Conservation (phyloP, 2,113 vertebrate species). For the Halichoerus grypus region DNA sequence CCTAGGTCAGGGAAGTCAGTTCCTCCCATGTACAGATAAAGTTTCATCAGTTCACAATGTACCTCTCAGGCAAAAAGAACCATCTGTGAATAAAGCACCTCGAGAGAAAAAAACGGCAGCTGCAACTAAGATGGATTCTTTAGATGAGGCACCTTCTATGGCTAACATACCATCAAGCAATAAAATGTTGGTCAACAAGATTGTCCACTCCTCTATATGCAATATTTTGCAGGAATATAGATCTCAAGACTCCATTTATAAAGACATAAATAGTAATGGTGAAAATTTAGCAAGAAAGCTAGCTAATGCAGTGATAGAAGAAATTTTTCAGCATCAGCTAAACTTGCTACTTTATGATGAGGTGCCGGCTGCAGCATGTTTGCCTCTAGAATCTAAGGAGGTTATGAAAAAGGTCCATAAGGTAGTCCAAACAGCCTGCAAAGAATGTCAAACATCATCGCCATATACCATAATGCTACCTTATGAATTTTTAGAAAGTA, state of each 20-base stretch:
- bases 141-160: not conserved
- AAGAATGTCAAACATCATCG: slow-evolving; percentile 9
- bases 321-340: slow-evolving; percentile 46
- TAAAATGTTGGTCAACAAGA: slow-evolving; percentile 43
- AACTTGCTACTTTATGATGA: not conserved
- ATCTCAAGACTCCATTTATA: slow-evolving; percentile 15
- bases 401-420: slow-evolving; percentile 32
- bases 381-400: slow-evolving; percentile 35
- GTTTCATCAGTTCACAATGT: slow-evolving; percentile 15
- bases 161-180: not conserved
- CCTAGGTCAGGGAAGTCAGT: not conserved
- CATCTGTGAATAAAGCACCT: not conserved
- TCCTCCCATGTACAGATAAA: not conserved
- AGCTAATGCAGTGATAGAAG: slow-evolving; percentile 11
- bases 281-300: slow-evolving; percentile 45
- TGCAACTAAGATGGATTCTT: not conserved
- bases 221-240: slow-evolving; percentile 43
- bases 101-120: not conserved
- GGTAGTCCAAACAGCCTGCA: not conserved
- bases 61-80: slow-evolving; percentile 37
- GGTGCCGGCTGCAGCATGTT: not conserved
- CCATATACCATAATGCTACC: slow-evolving; percentile 42
- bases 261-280: slow-evolving; percentile 31
- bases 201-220: slow-evolving; percentile 28
- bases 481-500: slow-evolving; percentile 46